phyloP scores from a whole-genome alignment of 2,113 vertebrate species.

The Fulica atra region DNA sequence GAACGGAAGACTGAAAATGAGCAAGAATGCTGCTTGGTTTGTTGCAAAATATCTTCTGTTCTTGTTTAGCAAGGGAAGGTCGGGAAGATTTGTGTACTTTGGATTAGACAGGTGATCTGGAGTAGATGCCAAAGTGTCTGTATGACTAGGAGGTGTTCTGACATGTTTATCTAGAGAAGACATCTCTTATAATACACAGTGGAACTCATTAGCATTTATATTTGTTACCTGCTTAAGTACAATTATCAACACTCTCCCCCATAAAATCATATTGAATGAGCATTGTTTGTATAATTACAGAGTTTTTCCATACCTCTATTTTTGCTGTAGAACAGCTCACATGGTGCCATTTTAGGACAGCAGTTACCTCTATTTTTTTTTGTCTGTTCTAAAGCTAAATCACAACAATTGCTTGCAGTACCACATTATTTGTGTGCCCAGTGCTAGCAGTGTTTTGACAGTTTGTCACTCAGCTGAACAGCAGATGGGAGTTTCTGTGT shows the following conservation, averaged over 20 bases:
- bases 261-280: conserved; percentile 21
- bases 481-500: not conserved
- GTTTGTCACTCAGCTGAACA: not conserved
- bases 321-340: not conserved
- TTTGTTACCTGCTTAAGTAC: conserved; percentile 66
- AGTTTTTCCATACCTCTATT: not conserved
- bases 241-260: conserved; percentile 52
- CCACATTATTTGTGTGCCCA: not conserved
- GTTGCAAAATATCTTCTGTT: conserved; percentile 37
- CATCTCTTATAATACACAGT: conserved; percentile 64
- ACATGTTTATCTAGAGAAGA: conserved; percentile 70
- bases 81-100: conserved; percentile 43
- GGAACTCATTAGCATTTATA: conserved; percentile 69
- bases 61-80: conserved; percentile 2
- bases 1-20: conserved; percentile 6
- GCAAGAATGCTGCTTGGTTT: not conserved
- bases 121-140: conserved; percentile 58
- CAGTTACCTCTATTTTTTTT: not conserved
- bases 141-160: conserved; percentile 57
- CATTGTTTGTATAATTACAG: conserved; percentile 33
- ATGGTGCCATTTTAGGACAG: not conserved
- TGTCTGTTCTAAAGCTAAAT: not conserved
- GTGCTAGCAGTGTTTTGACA: not conserved
- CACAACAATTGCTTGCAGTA: not conserved
- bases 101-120: conserved; percentile 51